phyloP scores from a whole-genome alignment of 2,888 invertebrate genomes.

The Sesia bembeciformis region DNA sequence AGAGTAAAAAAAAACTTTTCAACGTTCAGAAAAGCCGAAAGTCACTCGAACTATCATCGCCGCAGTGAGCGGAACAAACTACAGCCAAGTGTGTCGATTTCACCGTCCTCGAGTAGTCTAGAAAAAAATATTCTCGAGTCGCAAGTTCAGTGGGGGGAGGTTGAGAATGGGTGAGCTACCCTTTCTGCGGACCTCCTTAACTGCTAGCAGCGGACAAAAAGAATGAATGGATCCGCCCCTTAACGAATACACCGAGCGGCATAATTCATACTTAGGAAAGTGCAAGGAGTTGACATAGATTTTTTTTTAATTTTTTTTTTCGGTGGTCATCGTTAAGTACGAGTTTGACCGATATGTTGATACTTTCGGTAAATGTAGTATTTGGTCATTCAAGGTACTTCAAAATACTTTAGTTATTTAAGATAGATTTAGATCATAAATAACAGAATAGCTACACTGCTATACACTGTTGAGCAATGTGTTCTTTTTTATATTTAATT shows the following conservation, averaged over 20 bases:
- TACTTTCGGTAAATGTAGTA: too few relatives aligned
- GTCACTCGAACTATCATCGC: conserved; percentile 68
- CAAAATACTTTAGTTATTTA: too few relatives aligned
- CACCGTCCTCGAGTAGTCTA: conserved; percentile 64
- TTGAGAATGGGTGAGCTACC: conserved; percentile 22
- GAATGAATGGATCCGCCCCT: conserved; percentile 74
- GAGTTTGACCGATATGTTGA: too few relatives aligned
- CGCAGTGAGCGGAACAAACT: conserved; percentile 61
- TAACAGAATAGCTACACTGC: too few relatives aligned
- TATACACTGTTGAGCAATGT: too few relatives aligned
- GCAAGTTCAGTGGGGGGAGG: conserved; percentile 53
- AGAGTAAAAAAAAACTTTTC: conserved; percentile 27
- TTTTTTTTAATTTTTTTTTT: conserved; percentile 12
- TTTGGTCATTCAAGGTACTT: too few relatives aligned
- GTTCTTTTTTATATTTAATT: too few relatives aligned
- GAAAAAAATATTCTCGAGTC: conserved; percentile 70
- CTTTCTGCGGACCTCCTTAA: conserved; percentile 65
- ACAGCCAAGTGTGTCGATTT: conserved; percentile 72
- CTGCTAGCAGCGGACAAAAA: conserved; percentile 70
- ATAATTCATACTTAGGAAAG: conserved; percentile 73
- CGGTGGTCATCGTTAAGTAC: too few relatives aligned
- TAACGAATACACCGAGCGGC: conserved; percentile 74
- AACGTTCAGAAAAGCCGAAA: conserved; percentile 35
- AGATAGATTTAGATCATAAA: too few relatives aligned
- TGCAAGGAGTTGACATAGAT: conserved; percentile 66